Percentiles rank a stretch among this genome's conserved stretches.
phyloP scores from a whole-genome alignment of 2,113 vertebrate species.

The Mirza zaza region DNA sequence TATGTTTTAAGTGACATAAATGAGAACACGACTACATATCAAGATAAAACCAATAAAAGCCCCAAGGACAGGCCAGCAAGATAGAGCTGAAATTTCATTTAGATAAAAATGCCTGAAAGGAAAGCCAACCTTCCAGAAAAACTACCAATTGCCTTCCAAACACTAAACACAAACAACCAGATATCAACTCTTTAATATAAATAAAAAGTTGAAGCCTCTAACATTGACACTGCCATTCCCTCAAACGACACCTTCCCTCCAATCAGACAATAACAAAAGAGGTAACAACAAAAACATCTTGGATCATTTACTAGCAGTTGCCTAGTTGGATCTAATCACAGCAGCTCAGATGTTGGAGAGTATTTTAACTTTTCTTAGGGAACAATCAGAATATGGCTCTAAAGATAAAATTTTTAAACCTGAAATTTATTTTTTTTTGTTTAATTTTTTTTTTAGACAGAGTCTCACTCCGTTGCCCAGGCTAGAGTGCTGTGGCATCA shows the following conservation, averaged over 20 bases:
- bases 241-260: not conserved
- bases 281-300: not conserved
- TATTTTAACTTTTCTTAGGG: not conserved
- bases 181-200: not conserved
- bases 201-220: not conserved
- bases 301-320: not conserved
- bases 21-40: not conserved
- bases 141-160: not conserved
- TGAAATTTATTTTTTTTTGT: too few species aligned
- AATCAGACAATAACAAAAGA: not conserved
- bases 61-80: not conserved
- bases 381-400: not conserved
- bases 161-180: not conserved
- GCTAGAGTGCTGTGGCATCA: too few species aligned
- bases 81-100: conserved; percentile 21
- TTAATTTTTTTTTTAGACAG: too few species aligned
- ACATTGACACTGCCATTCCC: not conserved
- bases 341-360: not conserved
- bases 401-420: not conserved
- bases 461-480: too few species aligned
- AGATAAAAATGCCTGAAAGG: conserved; percentile 24
- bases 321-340: not conserved
- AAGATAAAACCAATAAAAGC: not conserved
- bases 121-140: conserved; percentile 21
- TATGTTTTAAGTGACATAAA: conserved; percentile 20